Base-by-base conservation (phyloP, 92 coral and sea anemone genomes). In the Porites rus region DNA sequence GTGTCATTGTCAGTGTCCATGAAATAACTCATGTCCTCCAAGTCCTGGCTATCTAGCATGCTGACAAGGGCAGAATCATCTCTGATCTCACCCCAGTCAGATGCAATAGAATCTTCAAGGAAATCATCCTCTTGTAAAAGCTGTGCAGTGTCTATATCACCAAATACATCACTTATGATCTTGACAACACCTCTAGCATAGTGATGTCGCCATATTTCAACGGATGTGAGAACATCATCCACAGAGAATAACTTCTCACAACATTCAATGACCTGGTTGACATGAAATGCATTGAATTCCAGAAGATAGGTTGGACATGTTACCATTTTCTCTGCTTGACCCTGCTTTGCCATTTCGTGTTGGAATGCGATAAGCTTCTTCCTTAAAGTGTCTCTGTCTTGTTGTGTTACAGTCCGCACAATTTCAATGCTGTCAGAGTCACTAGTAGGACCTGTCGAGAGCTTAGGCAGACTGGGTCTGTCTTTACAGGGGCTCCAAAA, bases 271-370 rank as follows among this genome's bases (percentile, higher is more conserved):
- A 84, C 91, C 77, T 93, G 96, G 11, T 90, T 80, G 24, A 93
- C 87, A 78, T 90, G 96, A 63, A 93, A 93, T 0, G 65, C 17
- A 79, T 93, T 90, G 54, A 93, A 88, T 81, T 90, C 92, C 56
- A 93, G 53, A 14, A 93, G 61, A 31, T 78, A 60, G 85, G 80
- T 93, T 8, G 93, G 95, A 75, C 95, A 92, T 2, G 93, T 43
- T 51, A 93, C 96, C 91, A 86, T 87, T 54, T 79, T 67, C 1
- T 69, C 52, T 2, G 80, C 81, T 31, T 81, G 16, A 3, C 12
- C 51, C 38, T 64, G 51, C 38, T 28, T 82, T 67, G 13, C 13
- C 72, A 67, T 67, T 1, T 67, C 72, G 8, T 4, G 72, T 7
- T 67, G 72, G 13, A 7, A 67, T 13, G 22, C 13, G 31, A 67